Evolutionary conservation across 2,797 vertebrate genomes (phyloP), one percentile per base, ranked within the genome.

Genomic region (Sebastes ruberrimus): DNA sequence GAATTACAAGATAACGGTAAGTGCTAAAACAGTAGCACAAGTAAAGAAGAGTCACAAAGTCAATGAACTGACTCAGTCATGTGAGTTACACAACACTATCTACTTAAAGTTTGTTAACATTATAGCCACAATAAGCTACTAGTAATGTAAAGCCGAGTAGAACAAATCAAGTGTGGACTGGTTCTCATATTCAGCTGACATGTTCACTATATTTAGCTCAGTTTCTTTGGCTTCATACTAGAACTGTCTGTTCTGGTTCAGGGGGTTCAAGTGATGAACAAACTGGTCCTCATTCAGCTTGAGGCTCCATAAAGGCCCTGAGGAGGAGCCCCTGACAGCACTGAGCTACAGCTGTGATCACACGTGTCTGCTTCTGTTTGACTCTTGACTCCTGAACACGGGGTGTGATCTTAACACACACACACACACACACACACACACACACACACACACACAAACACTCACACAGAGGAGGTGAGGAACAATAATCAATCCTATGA

Each of bases 401-500:
- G 14, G 67, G 64, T 80, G 80, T 75, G 66, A 78, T 27, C 53
- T 38, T 20, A 4, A 65, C 7, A 57, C 74, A 33, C 22, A 46
- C 27, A 25, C 56, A 42, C 27, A 25, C 56, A 35, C 61, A 57
- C 46, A 33, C 23, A 20, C 55, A 55, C 62, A 60, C 38, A 67
- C 63, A 57, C 57, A 66, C 33, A 13, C 9, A 73, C 28, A 30
- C 28, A 30, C 7, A 30, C 7, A 30, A 8, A 74, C 27, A 57
- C 68, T 52, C 22, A 23, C 20, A 56, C n/a, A 22, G 3, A 16
- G 27, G 53, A 60, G 55, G 52, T 52, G 76, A 76, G 33, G 77
- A 81, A 69, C 27, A 73, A 70, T 64, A 63, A 85, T 86, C 78
- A 68, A 86, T 80, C n/a, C 38, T 62, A 60, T 84, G 80, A 88